Percentiles rank a stretch among this genome's conserved stretches.
Evolutionary conservation across 2,888 invertebrate genomes (phyloP).

Genomic region (Drosophila melanosoma): DNA sequence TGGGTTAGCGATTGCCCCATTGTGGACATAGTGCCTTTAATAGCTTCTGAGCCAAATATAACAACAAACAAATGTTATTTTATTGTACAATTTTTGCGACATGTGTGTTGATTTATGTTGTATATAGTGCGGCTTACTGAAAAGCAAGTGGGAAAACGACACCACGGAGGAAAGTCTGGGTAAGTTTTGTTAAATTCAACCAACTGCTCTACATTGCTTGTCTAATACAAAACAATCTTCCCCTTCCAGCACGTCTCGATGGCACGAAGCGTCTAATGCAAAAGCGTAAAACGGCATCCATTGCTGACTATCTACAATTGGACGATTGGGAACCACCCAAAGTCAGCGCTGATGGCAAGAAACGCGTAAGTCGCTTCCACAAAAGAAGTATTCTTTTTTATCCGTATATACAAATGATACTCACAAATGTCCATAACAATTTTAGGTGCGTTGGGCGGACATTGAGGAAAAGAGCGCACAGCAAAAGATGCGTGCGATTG

Average conservation of each 20-base stretch:
- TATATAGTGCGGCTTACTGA: conserved; percentile 84
- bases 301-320: conserved; percentile 96
- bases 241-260: conserved; percentile 94
- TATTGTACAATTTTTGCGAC: conserved; percentile 35
- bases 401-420: neutral
- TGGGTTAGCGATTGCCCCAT: conserved; percentile 3
- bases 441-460: conserved; percentile 98
- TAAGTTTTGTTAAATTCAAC: conserved; percentile 86
- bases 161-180: conserved; percentile 92
- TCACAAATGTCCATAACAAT: neutral
- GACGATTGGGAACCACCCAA: conserved; percentile 89
- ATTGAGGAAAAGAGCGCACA: conserved; percentile 96
- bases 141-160: conserved; percentile 95
- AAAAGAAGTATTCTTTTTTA: neutral
- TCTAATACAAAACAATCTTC: neutral
- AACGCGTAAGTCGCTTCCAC: conserved; percentile 89
- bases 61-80: conserved; percentile 8
- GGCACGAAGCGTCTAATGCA: conserved; percentile 91
- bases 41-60: neutral
- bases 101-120: conserved; percentile 46
- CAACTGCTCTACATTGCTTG: neutral
- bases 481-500: conserved; percentile 96
- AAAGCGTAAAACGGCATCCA: conserved; percentile 87
- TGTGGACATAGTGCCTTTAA: conserved; percentile 3
- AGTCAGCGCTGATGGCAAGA: conserved; percentile 90